Base-by-base conservation (phyloP, 2,888 invertebrate genomes). In the Argyresthia albistria region DNA sequence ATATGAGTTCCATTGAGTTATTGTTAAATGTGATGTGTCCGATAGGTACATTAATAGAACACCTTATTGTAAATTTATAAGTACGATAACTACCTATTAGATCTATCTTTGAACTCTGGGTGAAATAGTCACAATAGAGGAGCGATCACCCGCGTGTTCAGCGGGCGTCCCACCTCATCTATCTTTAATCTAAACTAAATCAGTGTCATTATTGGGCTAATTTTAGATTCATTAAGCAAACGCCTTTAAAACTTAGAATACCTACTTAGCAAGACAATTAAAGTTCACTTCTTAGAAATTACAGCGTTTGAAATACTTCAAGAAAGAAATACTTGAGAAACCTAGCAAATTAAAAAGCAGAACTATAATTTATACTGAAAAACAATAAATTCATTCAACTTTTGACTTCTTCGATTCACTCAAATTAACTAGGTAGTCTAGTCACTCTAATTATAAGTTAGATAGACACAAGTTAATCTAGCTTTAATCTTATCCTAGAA, bases 1-100 rank as follows among this genome's bases (percentile, higher is more conserved):
- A 46, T 54, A 46, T 39, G 43, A 48, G 49, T 37, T 46, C 51
- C 50, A 36, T 61, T 62, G 36, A 58, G 65, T 71, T 70, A 53
- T 59, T 61, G 62, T 68, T 75, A 58, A 60, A 64, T 70, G 70
- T 72, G 60, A 59, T 57, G 59, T 64, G 64, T 64, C 63, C 60
- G 58, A 54, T 62, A 63, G 57, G 51, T n/a, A n/a, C n/a, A n/a
- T 16, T 53, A 52, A 51, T 45, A 46, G 14, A 25, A 53, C 57
- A 53, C 35, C 25, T 9, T n/a, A 16, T 25, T 46, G 35, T 25
- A 35, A n/a, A 43, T 14, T 8, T 1, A 1, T 14, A 43, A 43
- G 3, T 14, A 43, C 11, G 8, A n/a, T 14, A 43, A 14, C 43
- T 43, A 14, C n/a, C n/a, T n/a, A n/a, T n/a, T n/a, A n/a, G n/a